Conservation (phyloP, 2,888 invertebrate genomes). For the Calameuta idolon region DNA sequence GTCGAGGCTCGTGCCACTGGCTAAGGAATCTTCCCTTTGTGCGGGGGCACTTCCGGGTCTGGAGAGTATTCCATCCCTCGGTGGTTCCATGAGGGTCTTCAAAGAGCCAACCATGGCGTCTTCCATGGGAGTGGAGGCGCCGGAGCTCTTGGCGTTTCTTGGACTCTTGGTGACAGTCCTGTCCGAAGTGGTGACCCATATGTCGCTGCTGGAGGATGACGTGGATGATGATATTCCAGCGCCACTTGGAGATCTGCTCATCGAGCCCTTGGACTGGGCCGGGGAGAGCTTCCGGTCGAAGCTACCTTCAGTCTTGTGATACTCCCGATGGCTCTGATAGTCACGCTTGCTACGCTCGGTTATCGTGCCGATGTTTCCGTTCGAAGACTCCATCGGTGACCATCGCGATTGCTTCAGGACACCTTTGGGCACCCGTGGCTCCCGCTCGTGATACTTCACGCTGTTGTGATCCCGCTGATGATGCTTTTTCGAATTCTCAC, state of each 20-base stretch:
- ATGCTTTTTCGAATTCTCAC: constrained; percentile 38
- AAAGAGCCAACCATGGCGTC: constrained; percentile 57
- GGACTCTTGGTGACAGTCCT: constrained; percentile 68
- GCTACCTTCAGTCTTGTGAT: constrained; percentile 30
- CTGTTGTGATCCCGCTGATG: constrained; percentile 31
- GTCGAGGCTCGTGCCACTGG: constrained; percentile 50
- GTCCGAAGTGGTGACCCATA: constrained; percentile 70
- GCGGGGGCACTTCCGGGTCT: constrained; percentile 71
- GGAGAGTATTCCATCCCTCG: constrained; percentile 65
- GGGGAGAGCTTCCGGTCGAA: constrained; percentile 51
- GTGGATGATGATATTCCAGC: constrained; percentile 63
- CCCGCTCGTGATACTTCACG: constrained; percentile 49
- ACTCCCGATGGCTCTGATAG: constrained; percentile 37
- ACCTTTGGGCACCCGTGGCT: constrained; percentile 50
- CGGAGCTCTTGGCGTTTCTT: constrained; percentile 68
- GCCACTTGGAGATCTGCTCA: constrained; percentile 49
- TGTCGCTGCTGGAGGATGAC: constrained; percentile 70
- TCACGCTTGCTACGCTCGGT: constrained; percentile 39
- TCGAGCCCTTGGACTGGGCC: constrained; percentile 39
- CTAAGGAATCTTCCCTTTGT: constrained; percentile 52
- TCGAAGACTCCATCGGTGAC: constrained; percentile 46
- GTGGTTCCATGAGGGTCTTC: constrained; percentile 54
- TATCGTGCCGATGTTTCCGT: constrained; percentile 36
- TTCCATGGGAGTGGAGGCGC: constrained; percentile 70
- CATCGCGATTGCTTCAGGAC: constrained; percentile 47